phyloP scores from a whole-genome alignment of 2,113 vertebrate genomes.

The Jacana jacana region DNA sequence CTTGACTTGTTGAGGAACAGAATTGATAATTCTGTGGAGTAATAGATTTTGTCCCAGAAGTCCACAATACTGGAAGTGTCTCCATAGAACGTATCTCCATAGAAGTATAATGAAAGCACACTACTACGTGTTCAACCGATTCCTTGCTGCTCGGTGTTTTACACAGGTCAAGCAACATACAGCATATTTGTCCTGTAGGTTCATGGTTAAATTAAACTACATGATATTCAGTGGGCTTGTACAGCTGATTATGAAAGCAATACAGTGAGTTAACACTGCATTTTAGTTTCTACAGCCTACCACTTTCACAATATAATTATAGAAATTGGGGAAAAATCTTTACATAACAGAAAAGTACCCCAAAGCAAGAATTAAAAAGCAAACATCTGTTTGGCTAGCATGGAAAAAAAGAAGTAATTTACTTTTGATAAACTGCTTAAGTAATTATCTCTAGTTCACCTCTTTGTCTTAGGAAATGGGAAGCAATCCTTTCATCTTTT shows the following conservation, averaged over 20 bases:
- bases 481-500: not conserved
- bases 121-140: not conserved
- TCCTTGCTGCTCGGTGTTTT: not conserved
- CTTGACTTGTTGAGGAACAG: not conserved
- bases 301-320: not conserved
- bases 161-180: not conserved
- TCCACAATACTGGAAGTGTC: not conserved
- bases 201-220: not conserved
- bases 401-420: not conserved
- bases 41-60: not conserved
- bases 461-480: conserved; percentile 19
- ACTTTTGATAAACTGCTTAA: conserved; percentile 3
- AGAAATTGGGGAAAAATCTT: not conserved
- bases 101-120: not conserved
- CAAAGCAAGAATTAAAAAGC: not conserved
- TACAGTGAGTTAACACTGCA: not conserved
- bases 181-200: not conserved
- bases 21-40: not conserved
- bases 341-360: not conserved
- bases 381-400: not conserved
- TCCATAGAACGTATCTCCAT: not conserved
- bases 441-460: not conserved
- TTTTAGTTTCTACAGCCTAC: not conserved
- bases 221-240: not conserved
- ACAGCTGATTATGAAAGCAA: not conserved